phyloP scores from a whole-genome alignment of 1,140 invertebrate species.

The Philaenus spumarius region DNA sequence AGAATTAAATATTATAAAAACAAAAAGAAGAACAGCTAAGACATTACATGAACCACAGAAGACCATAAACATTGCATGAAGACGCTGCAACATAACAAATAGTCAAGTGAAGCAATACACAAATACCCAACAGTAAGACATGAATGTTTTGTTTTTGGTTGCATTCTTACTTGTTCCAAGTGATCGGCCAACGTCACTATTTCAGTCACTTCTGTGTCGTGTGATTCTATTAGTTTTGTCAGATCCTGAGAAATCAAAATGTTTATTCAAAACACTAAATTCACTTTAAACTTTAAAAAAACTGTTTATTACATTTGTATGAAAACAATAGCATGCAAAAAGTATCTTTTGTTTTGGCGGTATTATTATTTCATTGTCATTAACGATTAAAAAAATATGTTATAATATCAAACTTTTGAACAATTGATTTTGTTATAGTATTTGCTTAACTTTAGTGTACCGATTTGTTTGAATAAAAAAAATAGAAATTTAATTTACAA shows the following conservation, averaged over 20 bases:
- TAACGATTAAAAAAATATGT: too few species aligned
- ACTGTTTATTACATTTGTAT: too few species aligned
- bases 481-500: too few species aligned
- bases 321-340: too few species aligned
- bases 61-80: background rate
- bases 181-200: slow-evolving; percentile 66
- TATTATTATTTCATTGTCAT: too few species aligned
- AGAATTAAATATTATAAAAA: too few species aligned
- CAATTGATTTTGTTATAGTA: too few species aligned
- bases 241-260: slow-evolving; percentile 53
- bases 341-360: too few species aligned
- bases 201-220: slow-evolving; percentile 62
- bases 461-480: too few species aligned
- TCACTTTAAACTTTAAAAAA: too few species aligned
- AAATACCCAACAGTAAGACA: slow-evolving; percentile 6
- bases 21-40: background rate
- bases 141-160: background rate
- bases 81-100: background rate
- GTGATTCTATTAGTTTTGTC: slow-evolving; percentile 62
- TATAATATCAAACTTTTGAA: too few species aligned
- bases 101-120: slow-evolving; percentile 4
- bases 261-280: background rate
- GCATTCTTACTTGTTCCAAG: slow-evolving; percentile 73
- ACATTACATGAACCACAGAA: background rate
- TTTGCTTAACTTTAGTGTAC: too few species aligned